phyloP scores from a whole-genome alignment of 2,113 vertebrate genomes.

The Suricata suricatta region DNA sequence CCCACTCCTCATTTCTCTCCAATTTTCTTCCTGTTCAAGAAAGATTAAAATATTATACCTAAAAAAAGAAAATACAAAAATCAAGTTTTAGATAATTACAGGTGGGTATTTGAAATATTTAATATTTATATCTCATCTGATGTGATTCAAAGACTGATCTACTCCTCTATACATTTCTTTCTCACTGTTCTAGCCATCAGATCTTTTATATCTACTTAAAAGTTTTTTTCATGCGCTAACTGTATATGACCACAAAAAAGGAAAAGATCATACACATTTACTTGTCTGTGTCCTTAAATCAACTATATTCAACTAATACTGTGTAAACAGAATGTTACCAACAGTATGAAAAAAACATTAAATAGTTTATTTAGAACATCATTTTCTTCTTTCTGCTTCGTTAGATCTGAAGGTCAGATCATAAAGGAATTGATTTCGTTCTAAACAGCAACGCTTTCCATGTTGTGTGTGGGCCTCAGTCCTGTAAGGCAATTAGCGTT shows the following conservation, averaged over 20 bases:
- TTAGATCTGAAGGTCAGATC: background rate
- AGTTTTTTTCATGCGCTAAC: background rate
- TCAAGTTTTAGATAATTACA: background rate
- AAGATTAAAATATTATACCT: background rate
- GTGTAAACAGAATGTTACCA: background rate
- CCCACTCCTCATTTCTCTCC: background rate
- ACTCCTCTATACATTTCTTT: background rate
- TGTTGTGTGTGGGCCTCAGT: background rate
- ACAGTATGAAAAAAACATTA: background rate
- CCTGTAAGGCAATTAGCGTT: constrained; percentile 20
- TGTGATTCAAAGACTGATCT: background rate
- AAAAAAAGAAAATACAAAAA: constrained; percentile 17
- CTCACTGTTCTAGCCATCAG: background rate
- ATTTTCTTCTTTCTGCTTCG: constrained; percentile 32
- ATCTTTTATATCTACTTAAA: constrained; percentile 33
- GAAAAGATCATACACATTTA: background rate
- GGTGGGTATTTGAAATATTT: background rate
- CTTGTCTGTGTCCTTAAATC: background rate
- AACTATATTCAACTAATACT: background rate
- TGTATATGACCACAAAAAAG: background rate
- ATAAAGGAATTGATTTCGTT: constrained; percentile 17
- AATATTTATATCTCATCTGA: background rate
- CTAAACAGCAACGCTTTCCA: background rate
- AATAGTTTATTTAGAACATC: background rate
- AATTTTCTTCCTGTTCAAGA: constrained; percentile 18